phyloP scores from a whole-genome alignment of 1,140 invertebrate genomes.

The Leptoteleia sp. region DNA sequence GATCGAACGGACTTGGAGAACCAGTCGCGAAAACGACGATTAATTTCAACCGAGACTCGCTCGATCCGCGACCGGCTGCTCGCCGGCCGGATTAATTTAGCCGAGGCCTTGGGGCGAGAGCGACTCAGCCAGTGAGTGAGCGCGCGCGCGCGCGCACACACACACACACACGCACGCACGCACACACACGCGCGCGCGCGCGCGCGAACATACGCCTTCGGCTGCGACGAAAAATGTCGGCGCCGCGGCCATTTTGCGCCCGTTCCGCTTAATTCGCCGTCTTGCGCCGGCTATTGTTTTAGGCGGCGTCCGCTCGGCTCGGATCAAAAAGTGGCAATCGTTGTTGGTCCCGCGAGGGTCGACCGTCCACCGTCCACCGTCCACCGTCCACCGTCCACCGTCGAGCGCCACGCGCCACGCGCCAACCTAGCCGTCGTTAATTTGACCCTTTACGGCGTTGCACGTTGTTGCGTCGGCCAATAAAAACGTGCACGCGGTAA shows the following conservation, averaged over 20 bases:
- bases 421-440: too few relatives aligned
- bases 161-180: constrained; percentile 11
- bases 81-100: constrained; percentile 61
- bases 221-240: too few relatives aligned
- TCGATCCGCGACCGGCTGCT: constrained; percentile 45
- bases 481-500: too few relatives aligned
- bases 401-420: too few relatives aligned
- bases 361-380: too few relatives aligned
- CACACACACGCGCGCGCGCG: constrained; percentile 25
- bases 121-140: too few relatives aligned
- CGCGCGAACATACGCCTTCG: constrained; percentile 30
- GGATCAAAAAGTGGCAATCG: too few relatives aligned
- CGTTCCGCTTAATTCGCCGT: constrained; percentile 31
- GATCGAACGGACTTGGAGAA: constrained; percentile 63
- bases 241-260: constrained; percentile 37
- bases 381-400: too few relatives aligned
- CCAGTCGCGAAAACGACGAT: constrained; percentile 67
- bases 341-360: too few relatives aligned
- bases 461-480: too few relatives aligned
- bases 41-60: constrained; percentile 62
- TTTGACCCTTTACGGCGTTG: too few relatives aligned
- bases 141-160: constrained; percentile 25
- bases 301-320: background rate
- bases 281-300: constrained; percentile 39
- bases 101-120: constrained; percentile 50